Evolutionary conservation across 2,113 vertebrate genomes (phyloP).

Genomic region (Camelus dromedarius): DNA sequence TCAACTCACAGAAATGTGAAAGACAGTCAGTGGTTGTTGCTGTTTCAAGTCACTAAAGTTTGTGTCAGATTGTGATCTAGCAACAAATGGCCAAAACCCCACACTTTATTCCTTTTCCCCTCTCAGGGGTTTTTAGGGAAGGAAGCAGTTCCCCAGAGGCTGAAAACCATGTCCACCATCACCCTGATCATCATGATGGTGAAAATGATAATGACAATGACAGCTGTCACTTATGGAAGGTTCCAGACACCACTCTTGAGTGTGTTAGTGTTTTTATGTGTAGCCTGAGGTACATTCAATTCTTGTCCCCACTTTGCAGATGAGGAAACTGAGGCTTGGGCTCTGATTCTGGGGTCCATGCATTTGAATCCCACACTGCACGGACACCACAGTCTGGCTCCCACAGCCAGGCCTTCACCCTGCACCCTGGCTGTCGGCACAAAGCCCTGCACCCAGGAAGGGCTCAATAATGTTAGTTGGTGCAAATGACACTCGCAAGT

Average conservation of each 20-base stretch:
- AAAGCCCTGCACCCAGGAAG: accelerated
- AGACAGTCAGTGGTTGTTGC: accelerated
- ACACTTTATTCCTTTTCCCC: not conserved
- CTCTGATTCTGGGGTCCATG: not conserved
- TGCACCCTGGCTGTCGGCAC: not conserved
- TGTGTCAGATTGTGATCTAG: too few species aligned
- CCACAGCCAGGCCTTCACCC: too few species aligned
- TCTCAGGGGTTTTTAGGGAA: not conserved
- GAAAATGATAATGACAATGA: accelerated
- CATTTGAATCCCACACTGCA: not conserved
- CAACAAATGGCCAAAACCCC: not conserved
- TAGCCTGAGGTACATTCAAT: not conserved
- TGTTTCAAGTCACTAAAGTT: not conserved
- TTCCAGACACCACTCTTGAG: not conserved
- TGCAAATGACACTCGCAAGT: too few species aligned
- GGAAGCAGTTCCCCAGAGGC: not conserved
- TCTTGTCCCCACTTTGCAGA: not conserved
- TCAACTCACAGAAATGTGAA: not conserved
- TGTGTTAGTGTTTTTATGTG: not conserved
- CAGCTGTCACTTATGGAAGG: accelerated
- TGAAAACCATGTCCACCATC: not conserved
- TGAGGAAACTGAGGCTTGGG: not conserved
- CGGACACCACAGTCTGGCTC: accelerated
- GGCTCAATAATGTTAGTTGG: accelerated
- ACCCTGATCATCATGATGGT: accelerated